Evolutionary conservation across 2,113 vertebrate species (phyloP), one percentile per base, ranked within the genome.

Genomic region (Onychostoma macrolepis): DNA sequence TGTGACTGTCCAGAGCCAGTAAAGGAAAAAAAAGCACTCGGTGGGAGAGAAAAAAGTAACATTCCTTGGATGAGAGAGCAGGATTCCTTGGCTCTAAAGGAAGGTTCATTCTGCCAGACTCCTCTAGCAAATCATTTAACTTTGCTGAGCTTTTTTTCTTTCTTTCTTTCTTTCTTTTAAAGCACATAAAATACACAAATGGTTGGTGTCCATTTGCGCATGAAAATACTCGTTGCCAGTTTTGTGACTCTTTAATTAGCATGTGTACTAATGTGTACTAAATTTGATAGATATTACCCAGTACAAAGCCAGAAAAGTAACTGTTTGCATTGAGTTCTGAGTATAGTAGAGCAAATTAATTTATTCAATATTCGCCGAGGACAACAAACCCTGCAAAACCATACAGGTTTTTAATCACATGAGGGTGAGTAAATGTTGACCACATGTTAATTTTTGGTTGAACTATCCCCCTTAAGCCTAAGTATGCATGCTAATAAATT

Each of bases 41-140:
- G 80, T 48, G 75, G 82, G 61, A 28, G 48, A 43, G 65, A 78
- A 43, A 77, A 61, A 77, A 81, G 58, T 36, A 83, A 84, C 82
- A 89, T 86, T 65, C 83, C 56, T 45, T 87, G 4, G n/a, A 71
- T 85, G 85, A 87, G 17, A 45, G 80, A 69, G 61, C 6, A 48
- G 48, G 33, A 87, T 88, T 87, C 45, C 75, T 85, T 88, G 36
- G 48, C 83, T 77, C 53, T 76, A 28, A 33, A 50, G 21, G 33
- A 72, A 67, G 80, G 75, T 58, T 48, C 50, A 56, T 38, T 65
- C 50, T 80, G 45, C 77, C 63, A 80, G 78, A 78, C 50, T 81
- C 80, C 24, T 81, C 53, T 19, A 65, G 38, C 3, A n/a, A 30
- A 61, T 8, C 56, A 38, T 45, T 76, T 76, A 76, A 43, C 41